Conservation (phyloP, 2,888 invertebrate species). For the Scrobipalpa costella region DNA sequence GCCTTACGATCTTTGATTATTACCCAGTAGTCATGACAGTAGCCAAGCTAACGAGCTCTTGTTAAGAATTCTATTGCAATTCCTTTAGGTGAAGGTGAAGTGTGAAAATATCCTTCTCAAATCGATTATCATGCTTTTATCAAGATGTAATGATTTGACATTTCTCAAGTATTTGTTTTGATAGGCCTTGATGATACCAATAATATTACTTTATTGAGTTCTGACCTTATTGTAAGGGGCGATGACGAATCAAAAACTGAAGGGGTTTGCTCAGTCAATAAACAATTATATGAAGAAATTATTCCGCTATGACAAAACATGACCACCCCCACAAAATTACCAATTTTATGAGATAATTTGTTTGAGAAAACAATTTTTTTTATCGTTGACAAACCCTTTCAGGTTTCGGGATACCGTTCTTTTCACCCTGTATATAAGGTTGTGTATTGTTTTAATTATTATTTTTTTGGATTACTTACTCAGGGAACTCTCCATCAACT, state of each 20-base stretch:
- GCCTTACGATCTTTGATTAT: not conserved
- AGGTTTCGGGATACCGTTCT: too few species aligned
- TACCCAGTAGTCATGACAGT: not conserved
- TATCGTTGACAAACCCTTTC: too few species aligned
- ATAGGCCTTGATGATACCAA: not conserved
- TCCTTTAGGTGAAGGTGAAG: not conserved
- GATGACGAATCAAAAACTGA: too few species aligned
- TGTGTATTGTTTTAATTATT: too few species aligned
- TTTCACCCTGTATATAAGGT: too few species aligned
- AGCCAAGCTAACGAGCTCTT: not conserved
- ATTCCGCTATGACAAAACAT: too few species aligned
- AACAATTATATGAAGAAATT: too few species aligned
- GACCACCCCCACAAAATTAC: too few species aligned
- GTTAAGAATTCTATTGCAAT: not conserved
- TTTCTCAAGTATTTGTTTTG: not conserved
- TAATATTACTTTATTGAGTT: constrained; percentile 1
- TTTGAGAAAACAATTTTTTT: too few species aligned
- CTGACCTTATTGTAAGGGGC: too few species aligned
- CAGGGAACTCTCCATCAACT: constrained; percentile 96
- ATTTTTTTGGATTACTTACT: constrained; percentile 80
- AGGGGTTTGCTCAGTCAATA: too few species aligned
- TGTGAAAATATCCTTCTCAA: not conserved
- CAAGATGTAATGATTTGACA: not conserved
- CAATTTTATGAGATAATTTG: too few species aligned
- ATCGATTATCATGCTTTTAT: not conserved